Evolutionary conservation across 1,140 invertebrate species (phyloP), one percentile per base, ranked within the genome.

Genomic region (Drosophila ananassae): DNA sequence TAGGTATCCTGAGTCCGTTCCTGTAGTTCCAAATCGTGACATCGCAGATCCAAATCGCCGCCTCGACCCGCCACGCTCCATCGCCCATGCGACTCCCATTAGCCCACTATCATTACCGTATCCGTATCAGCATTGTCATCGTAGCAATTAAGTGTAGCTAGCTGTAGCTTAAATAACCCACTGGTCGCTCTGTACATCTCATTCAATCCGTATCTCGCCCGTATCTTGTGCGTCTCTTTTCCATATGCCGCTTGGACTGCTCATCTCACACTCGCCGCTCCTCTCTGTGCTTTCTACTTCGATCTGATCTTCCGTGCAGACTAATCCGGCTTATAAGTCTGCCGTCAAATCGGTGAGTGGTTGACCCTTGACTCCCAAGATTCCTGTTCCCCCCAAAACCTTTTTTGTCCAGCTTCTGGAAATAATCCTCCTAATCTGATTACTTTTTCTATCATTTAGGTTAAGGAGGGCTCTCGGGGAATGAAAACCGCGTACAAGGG

Each of bases 291-390:
- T 76, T 77, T 79, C 61, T 73, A 53, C 71, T 79, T 44, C 22
- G 58, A 24, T 24, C 8, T 47, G 44, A 47, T 67, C 51, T 41
- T 64, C 62, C 62, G 94, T 94, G 67, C 92, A 96, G 95, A 95
- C 96, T 32, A 97, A 97, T 93, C 96, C 96, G 73, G 96, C 96
- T 77, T 93, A 97, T 85, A 96, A 96, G 93, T 95, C 94, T 81
- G 96, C 96, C 75, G 95, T 96, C 50, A 96, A 96, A 94, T 95
- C 95, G 91, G 96, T 96, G 93, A 95, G 94, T 94, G 90, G 89
- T 72, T 25, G 5, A 58, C 39, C 46, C 51, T 21, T 17, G 6
- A 0, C 22, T 9, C 21, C 21, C 44, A 10, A 22, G 6, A 24
- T 24, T 22, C 10, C 9, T 24, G 22, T 75, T 32, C 24, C 46